phyloP scores from a whole-genome alignment of 2,113 vertebrate genomes.

The Rhabdornis inornatus region DNA sequence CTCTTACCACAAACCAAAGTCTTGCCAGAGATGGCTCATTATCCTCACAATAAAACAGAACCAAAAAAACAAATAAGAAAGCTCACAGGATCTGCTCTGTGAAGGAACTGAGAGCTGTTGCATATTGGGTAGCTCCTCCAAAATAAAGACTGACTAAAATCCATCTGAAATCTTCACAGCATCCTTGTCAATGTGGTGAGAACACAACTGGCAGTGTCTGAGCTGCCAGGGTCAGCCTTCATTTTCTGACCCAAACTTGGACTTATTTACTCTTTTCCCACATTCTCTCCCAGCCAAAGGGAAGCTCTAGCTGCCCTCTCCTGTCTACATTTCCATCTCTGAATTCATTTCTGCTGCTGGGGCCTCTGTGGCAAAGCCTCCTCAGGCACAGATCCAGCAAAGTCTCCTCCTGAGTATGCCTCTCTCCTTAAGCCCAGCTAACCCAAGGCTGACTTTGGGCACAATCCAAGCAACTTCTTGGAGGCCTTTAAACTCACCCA shows the following conservation, averaged over 20 bases:
- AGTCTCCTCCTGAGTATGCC: not conserved
- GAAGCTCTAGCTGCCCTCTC: not conserved
- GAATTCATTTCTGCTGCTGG: not conserved
- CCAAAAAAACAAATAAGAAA: not conserved
- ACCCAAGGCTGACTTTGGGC: not conserved
- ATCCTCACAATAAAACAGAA: not conserved
- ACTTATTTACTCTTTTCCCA: not conserved
- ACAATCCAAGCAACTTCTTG: not conserved
- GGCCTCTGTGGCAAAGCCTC: not conserved
- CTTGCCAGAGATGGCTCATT: conserved; percentile 7
- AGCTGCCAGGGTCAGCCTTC: not conserved
- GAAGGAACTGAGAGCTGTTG: not conserved
- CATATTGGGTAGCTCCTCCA: not conserved
- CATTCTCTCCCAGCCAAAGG: not conserved
- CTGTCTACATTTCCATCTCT: not conserved
- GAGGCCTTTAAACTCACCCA: not conserved
- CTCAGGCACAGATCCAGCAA: not conserved
- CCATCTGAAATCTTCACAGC: not conserved
- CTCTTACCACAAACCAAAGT: not conserved
- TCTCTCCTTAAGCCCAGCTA: not conserved
- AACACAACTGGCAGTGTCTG: not conserved
- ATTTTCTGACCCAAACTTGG: not conserved
- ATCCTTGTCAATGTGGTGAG: not conserved
- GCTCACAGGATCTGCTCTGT: not conserved
- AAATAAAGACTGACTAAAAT: not conserved